A percentile compares a stretch with the other conserved stretches of the same genome.
These are phyloP conservation scores for Steinernema khuongi DNA, from an alignment of 1,140 invertebrate species.

Conservation along the genomic window DNA sequence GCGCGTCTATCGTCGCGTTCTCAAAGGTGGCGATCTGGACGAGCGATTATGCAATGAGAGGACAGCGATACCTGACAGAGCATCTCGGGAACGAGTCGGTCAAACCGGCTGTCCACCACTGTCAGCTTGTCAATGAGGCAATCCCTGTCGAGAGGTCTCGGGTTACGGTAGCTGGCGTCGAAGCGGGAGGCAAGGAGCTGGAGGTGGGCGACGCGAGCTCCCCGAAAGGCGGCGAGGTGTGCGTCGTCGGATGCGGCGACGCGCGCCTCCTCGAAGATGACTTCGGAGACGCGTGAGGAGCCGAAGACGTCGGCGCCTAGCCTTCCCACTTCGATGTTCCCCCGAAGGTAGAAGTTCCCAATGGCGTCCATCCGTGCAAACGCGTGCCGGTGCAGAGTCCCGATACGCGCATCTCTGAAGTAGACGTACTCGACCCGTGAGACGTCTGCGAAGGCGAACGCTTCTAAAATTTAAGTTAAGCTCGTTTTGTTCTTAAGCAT, in stretches of 20 bases:
- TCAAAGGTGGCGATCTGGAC: background rate
- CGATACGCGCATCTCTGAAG: background rate
- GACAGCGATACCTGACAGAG: no score
- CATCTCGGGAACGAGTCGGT: background rate
- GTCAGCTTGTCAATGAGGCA: background rate
- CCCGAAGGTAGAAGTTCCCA: conserved; percentile 7
- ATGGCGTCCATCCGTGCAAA: background rate
- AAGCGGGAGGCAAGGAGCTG: background rate
- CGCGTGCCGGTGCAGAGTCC: background rate
- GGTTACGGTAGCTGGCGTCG: conserved; percentile 1
- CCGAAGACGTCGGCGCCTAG: background rate
- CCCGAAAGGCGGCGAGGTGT: background rate
- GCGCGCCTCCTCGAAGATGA: background rate
- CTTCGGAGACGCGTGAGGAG: background rate
- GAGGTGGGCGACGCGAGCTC: background rate
- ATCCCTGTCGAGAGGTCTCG: background rate
- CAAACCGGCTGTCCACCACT: background rate
- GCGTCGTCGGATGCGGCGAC: background rate
- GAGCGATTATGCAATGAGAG: no score
- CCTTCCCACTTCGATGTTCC: background rate
- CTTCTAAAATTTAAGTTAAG: no score
- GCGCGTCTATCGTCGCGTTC: background rate
- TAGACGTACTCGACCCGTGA: background rate
- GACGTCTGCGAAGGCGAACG: background rate
- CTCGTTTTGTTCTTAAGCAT: no score